Conservation (phyloP, 2,888 invertebrate genomes). For the Diachrysia chrysitis region DNA sequence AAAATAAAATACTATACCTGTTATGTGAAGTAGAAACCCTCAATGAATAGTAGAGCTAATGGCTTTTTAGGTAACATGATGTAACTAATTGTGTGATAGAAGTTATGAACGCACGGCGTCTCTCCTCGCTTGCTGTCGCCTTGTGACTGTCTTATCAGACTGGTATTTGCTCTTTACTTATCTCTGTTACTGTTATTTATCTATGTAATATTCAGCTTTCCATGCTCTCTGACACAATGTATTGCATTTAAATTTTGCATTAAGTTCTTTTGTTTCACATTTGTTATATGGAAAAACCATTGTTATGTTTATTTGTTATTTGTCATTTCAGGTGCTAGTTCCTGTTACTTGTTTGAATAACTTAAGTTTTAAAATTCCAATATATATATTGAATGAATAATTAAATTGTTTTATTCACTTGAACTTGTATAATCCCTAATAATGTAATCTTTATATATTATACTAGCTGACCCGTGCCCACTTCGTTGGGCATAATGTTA, state of each 20-base stretch:
- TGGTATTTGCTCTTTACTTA: conserved; percentile 18
- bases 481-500: too few species aligned
- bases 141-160: conserved; percentile 63
- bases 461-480: too few species aligned
- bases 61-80: conserved; percentile 44
- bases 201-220: conserved; percentile 43
- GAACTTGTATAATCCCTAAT: background rate
- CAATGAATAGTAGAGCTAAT: conserved; percentile 21
- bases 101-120: conserved; percentile 39
- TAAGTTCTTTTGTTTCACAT: conserved; percentile 23
- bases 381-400: conserved; percentile 39
- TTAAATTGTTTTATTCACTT: conserved; percentile 13
- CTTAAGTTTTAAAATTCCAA: conserved; percentile 55
- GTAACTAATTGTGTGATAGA: conserved; percentile 61
- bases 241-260: conserved; percentile 56
- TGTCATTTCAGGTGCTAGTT: conserved; percentile 66
- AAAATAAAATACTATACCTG: conserved; percentile 24
- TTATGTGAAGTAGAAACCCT: conserved; percentile 32
- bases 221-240: conserved; percentile 50
- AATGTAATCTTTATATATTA: too few species aligned
- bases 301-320: conserved; percentile 56
- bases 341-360: conserved; percentile 62
- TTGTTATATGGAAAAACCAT: conserved; percentile 28
- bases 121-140: conserved; percentile 42
- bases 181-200: conserved; percentile 49